Conservation (phyloP, 2,797 vertebrate species). For the Leptoclinus maculatus region DNA sequence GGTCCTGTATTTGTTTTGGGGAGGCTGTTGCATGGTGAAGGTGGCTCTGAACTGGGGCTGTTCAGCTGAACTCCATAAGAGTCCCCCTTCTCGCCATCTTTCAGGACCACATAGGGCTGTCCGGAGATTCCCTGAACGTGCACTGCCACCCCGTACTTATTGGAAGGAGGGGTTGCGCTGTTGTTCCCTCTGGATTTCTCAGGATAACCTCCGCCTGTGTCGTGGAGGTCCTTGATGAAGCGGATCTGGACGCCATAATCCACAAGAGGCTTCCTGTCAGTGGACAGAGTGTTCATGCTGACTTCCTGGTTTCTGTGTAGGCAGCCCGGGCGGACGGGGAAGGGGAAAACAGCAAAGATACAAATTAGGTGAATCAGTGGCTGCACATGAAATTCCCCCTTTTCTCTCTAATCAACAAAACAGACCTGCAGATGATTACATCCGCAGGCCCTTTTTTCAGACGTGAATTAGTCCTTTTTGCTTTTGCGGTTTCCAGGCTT, state of each 20-base stretch:
- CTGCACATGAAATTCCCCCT: neutral
- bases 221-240: conserved; percentile 92
- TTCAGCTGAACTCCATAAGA: conserved; percentile 95
- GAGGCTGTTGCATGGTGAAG: conserved; percentile 72
- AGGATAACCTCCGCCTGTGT: conserved; percentile 76
- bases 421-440: neutral
- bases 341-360: conserved; percentile 44
- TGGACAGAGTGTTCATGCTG: conserved; percentile 82
- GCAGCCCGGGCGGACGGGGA: conserved; percentile 30
- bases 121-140: conserved; percentile 95
- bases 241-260: conserved; percentile 97
- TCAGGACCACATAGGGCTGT: conserved; percentile 95
- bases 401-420: neutral
- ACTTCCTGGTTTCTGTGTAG: conserved; percentile 59
- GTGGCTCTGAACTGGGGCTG: conserved; percentile 63
- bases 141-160: conserved; percentile 92
- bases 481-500: neutral
- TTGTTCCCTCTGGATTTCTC: conserved; percentile 75
- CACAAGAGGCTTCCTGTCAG: conserved; percentile 85
- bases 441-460: neutral
- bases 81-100: conserved; percentile 92
- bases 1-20: conserved; percentile 49
- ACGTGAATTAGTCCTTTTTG: neutral
- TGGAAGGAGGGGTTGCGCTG: conserved; percentile 62
- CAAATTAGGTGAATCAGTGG: conserved; percentile 53